These are phyloP conservation scores for Varecia variegata DNA, from an alignment of 2,797 vertebrate genomes.

Conservation along the genomic window DNA sequence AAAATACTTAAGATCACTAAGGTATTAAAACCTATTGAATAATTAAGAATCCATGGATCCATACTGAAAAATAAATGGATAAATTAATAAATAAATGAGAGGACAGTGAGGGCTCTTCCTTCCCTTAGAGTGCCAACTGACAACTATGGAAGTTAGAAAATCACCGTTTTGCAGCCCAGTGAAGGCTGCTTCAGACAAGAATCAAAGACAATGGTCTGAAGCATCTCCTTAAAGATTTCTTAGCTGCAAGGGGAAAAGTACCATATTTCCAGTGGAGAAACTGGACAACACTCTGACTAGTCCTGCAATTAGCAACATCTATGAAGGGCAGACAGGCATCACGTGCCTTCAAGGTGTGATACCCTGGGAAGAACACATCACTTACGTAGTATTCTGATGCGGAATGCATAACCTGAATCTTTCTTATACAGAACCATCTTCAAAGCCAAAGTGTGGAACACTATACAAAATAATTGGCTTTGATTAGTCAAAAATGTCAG, in stretches of 20 bases:
- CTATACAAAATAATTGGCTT: background rate
- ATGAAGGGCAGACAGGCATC: rapidly evolving
- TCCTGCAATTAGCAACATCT: background rate
- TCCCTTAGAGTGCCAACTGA: background rate
- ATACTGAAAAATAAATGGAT: background rate
- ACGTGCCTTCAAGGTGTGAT: rapidly evolving
- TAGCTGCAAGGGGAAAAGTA: background rate
- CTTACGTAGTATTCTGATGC: background rate
- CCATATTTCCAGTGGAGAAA: background rate
- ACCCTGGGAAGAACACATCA: background rate
- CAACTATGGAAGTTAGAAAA: background rate
- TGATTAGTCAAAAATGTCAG: background rate
- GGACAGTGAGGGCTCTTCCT: background rate
- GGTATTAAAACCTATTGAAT: background rate
- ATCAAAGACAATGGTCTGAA: background rate
- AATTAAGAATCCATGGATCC: background rate
- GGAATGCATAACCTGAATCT: background rate
- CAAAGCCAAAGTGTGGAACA: background rate
- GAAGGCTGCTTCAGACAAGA: background rate
- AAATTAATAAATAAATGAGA: background rate
- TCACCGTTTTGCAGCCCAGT: background rate
- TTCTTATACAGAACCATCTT: background rate
- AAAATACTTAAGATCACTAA: background rate
- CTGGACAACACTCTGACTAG: background rate
- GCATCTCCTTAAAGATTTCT: background rate